Evolutionary conservation across 2,797 vertebrate genomes (phyloP).

Genomic region (Anguilla obscura): DNA sequence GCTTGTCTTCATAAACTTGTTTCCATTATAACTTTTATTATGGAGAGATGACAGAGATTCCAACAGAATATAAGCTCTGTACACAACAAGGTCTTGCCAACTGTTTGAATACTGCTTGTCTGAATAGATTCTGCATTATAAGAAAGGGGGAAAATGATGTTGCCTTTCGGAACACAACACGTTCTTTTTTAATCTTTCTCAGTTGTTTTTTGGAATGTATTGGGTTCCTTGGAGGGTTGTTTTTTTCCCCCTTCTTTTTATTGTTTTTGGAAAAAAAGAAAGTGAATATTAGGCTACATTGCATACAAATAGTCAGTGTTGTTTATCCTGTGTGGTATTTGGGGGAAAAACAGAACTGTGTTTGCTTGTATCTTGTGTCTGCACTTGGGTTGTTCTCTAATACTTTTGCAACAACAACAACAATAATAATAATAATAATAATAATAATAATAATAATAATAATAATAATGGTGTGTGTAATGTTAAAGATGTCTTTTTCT

Average conservation of each 20-base stretch:
- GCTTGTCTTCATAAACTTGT: neutral
- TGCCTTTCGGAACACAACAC: neutral
- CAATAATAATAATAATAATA: neutral
- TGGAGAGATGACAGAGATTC: neutral
- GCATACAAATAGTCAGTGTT: neutral
- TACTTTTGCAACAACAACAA: neutral
- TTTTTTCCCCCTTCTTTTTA: neutral
- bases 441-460: neutral
- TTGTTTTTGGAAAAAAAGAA: neutral
- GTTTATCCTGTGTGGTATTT: neutral
- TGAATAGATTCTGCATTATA: neutral
- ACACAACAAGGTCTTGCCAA: neutral
- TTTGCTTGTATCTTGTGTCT: neutral
- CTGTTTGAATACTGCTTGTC: neutral
- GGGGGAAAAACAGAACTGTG: neutral
- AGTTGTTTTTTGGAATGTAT: neutral
- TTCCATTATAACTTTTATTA: neutral
- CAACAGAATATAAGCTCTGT: neutral
- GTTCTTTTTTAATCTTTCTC: neutral
- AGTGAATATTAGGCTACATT: neutral
- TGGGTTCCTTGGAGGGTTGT: neutral
- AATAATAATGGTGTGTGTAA: neutral
- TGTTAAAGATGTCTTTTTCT: neutral
- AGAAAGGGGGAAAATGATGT: neutral
- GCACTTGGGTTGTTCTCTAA: neutral